These are phyloP conservation scores for Ichneumon xanthorius DNA, from an alignment of 2,888 invertebrate genomes.

Conservation along the genomic window DNA sequence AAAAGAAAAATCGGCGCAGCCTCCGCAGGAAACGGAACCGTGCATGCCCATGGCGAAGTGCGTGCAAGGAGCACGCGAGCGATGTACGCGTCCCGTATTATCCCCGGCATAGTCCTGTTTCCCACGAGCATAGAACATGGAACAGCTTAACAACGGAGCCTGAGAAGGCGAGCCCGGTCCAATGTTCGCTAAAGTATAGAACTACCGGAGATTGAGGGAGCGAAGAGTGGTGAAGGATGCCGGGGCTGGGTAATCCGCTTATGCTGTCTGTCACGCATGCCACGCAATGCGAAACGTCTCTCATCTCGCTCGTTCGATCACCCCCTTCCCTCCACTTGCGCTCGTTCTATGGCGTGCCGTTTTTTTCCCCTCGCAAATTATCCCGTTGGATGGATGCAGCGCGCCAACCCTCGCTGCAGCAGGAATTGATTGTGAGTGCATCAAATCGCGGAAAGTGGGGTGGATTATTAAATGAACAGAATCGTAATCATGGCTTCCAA, in stretches of 20 bases:
- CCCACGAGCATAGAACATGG: constrained; percentile 62
- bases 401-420: background rate
- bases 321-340: constrained; percentile 20
- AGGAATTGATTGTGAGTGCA: constrained; percentile 6
- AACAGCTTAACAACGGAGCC: constrained; percentile 47
- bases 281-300: constrained; percentile 55
- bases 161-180: constrained; percentile 48
- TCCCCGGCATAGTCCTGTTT: constrained; percentile 41
- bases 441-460: constrained; percentile 8
- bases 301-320: constrained; percentile 53
- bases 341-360: background rate
- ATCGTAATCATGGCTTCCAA: background rate
- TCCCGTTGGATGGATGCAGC: background rate
- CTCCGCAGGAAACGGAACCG: constrained; percentile 11
- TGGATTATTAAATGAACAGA: constrained; percentile 6
- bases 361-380: background rate
- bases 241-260: constrained; percentile 60
- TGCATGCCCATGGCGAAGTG: constrained; percentile 38
- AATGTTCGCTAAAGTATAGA: constrained; percentile 27
- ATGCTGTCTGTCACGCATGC: constrained; percentile 61
- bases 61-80: constrained; percentile 50
- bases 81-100: constrained; percentile 31
- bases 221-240: constrained; percentile 56
- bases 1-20: background rate
- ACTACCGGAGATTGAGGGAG: constrained; percentile 55